phyloP scores from a whole-genome alignment of 2,888 invertebrate species.

The Trissonchulus latispiculum region DNA sequence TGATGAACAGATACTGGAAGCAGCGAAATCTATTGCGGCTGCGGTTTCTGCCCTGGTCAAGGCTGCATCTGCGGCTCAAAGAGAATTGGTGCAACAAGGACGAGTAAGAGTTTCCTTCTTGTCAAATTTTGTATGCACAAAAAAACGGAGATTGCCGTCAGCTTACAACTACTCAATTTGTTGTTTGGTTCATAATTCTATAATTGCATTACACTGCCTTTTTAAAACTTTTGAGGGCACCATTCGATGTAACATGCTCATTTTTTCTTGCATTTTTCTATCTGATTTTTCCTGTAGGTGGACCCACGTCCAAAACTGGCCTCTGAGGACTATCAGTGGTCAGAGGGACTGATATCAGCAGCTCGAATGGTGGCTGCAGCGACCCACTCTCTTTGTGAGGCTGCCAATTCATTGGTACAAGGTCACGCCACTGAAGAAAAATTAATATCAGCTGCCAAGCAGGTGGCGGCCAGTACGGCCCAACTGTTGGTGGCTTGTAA shows the following conservation, averaged over 20 bases:
- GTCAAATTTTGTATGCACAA: no score
- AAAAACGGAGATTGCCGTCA: no score
- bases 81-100: slow-evolving; percentile 81
- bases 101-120: no score
- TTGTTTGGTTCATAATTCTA: no score
- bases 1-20: slow-evolving; percentile 96
- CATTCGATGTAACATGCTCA: not conserved
- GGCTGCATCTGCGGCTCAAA: slow-evolving; percentile 90
- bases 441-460: slow-evolving; percentile 83
- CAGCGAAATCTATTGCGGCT: slow-evolving; percentile 90
- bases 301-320: slow-evolving; percentile 20
- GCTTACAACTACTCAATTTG: no score
- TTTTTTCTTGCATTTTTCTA: no score
- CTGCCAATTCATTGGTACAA: slow-evolving; percentile 81
- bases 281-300: slow-evolving; percentile 14
- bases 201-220: no score
- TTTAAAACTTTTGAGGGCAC: not conserved
- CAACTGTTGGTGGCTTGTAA: slow-evolving; percentile 95
- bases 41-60: slow-evolving; percentile 93
- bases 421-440: slow-evolving; percentile 65
- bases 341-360: slow-evolving; percentile 45
- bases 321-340: slow-evolving; percentile 39
- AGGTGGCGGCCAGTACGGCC: slow-evolving; percentile 89
- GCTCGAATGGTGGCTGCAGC: slow-evolving; percentile 92
- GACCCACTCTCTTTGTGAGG: slow-evolving; percentile 91